Base-by-base conservation (phyloP, 2,888 invertebrate genomes). In the Xanthia icteritia region DNA sequence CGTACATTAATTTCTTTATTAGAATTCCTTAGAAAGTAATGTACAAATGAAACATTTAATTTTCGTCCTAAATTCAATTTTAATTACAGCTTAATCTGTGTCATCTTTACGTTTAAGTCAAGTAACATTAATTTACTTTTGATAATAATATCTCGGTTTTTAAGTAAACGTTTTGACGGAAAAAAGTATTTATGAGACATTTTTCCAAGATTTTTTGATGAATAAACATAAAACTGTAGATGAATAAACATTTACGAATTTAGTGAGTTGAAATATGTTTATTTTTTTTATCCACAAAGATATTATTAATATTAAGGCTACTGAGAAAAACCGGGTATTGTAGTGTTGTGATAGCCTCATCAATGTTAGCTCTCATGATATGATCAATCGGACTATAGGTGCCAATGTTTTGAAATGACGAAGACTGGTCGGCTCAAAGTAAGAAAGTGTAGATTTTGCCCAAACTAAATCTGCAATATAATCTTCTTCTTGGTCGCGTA, bases 11-110 rank as follows among this genome's bases (percentile, higher is more conserved):
- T 66, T 70, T 79, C 60, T 61, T 82, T 73, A 79, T 86, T 78
- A 71, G 23, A 2, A 70, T 76, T 66, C 48, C 31, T 11, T 27
- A 65, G 54, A 73, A 81, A 88, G 73, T 81, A 42, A 39, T 74
- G 45, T 71, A 75, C 45, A 54, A 84, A 88, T 76, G 56, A 67
- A 76, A 78, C 56, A 68, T 81, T 79, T 67, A 48, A 58, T 77
- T 72, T 81, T 73, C 78, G 39, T 66, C 70, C 65, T 79, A 72
- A 76, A 88, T 84, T 72, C 39, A 27, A 86, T 84, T 73, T 84
- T 86, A 81, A 88, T 88, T 88, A 88, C 77, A 23, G 63, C 54
- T 69, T 81, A 63, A 86, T 88, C 78, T 68, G 74, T 67, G 36
- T 45, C 42, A 79, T 86, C 65, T 72, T 51, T 39, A 17, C 63